Conservation (phyloP, 2,797 vertebrate genomes). For the Sparus aurata region DNA sequence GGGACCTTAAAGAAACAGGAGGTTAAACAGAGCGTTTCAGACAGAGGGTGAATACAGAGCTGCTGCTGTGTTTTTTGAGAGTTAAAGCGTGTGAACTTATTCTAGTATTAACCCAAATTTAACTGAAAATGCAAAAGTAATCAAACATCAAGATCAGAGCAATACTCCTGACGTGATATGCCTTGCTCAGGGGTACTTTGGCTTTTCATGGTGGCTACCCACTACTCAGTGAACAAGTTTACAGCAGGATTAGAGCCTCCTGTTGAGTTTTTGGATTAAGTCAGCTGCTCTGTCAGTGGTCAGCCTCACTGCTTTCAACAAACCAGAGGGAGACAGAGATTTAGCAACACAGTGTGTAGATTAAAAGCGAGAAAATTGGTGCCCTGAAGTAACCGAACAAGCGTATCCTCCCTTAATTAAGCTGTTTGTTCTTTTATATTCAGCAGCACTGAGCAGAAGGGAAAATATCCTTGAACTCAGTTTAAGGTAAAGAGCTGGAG, state of each 20-base stretch:
- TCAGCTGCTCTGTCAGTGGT: constrained; percentile 16
- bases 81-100: no score
- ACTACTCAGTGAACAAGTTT: constrained; percentile 38
- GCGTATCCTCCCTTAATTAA: constrained; percentile 19
- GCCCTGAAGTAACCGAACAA: constrained; percentile 18
- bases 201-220: constrained; percentile 16
- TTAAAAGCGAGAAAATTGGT: background rate
- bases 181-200: constrained; percentile 30
- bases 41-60: no score
- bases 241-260: constrained; percentile 38
- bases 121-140: background rate
- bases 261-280: constrained; percentile 47
- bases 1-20: no score
- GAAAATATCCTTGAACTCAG: constrained; percentile 40
- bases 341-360: constrained; percentile 19
- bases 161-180: background rate
- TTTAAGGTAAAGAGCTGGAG: constrained; percentile 31
- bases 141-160: constrained; percentile 7
- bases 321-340: constrained; percentile 30
- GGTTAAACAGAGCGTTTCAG: no score
- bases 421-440: constrained; percentile 32
- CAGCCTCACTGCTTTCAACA: constrained; percentile 15
- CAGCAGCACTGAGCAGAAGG: constrained; percentile 23
- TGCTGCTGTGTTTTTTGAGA: no score
- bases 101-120: no score